Percentiles rank a stretch among this genome's conserved stretches.
These are phyloP conservation scores for Erebia epiphron DNA, from an alignment of 2,888 invertebrate species.

Conservation along the genomic window DNA sequence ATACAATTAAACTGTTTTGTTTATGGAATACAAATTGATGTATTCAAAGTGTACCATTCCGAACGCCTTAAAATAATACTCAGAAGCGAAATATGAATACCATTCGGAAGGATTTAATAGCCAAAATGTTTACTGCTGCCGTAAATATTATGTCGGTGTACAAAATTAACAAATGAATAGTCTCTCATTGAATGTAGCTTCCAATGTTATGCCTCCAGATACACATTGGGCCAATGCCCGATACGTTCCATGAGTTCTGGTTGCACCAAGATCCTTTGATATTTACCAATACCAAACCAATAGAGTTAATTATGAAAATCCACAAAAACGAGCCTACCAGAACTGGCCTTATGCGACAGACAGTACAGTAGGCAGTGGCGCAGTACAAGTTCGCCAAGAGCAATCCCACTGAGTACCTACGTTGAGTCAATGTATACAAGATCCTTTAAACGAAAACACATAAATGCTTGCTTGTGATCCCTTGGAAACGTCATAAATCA, in stretches of 20 bases:
- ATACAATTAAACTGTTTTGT: neutral
- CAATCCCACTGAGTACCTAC: too few relatives aligned
- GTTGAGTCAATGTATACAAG: too few relatives aligned
- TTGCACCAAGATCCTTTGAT: too few relatives aligned
- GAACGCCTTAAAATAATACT: slow-evolving; percentile 24
- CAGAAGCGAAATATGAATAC: slow-evolving; percentile 56
- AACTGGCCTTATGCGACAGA: too few relatives aligned
- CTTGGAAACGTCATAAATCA: slow-evolving; percentile 69
- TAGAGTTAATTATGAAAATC: too few relatives aligned
- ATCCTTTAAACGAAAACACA: slow-evolving; percentile 46
- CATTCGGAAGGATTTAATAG: slow-evolving; percentile 62
- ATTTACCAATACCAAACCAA: too few relatives aligned
- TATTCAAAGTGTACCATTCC: slow-evolving; percentile 14
- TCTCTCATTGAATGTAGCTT: slow-evolving; percentile 65
- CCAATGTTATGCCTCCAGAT: slow-evolving; percentile 52
- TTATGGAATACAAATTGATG: slow-evolving; percentile 6
- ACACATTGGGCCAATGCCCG: too few relatives aligned
- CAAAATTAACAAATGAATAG: slow-evolving; percentile 78
- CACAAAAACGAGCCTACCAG: too few relatives aligned
- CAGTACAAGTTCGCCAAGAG: too few relatives aligned
- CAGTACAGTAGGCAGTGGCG: too few relatives aligned
- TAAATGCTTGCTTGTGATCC: slow-evolving; percentile 64
- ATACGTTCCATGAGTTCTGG: too few relatives aligned
- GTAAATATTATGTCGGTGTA: slow-evolving; percentile 68
- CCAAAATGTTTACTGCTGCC: slow-evolving; percentile 66